These are phyloP conservation scores for Allygus modestus DNA, from an alignment of 2,888 invertebrate genomes.

Conservation along the genomic window DNA sequence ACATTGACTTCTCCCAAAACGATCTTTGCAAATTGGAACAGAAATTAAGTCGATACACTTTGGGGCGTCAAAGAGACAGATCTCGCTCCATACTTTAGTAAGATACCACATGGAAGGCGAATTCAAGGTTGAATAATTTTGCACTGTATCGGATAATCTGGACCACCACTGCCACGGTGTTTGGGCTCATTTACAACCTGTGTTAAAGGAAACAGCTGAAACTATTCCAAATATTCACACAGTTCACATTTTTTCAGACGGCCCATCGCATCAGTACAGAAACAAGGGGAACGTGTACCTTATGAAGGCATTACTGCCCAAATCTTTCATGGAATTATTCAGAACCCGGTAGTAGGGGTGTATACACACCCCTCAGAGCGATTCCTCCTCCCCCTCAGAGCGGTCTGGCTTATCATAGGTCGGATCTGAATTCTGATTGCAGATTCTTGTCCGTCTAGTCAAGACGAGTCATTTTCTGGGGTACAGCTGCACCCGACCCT, in stretches of 20 bases:
- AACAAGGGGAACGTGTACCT: background rate
- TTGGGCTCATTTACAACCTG: background rate
- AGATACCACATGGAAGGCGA: background rate
- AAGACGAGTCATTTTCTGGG: no score
- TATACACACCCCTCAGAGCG: no score
- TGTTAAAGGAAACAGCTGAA: background rate
- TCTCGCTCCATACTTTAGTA: background rate
- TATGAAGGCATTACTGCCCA: background rate
- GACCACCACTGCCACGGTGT: constrained; percentile 12
- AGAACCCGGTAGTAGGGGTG: no score
- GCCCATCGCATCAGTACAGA: background rate
- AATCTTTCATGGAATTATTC: constrained; percentile 24
- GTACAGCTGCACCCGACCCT: no score
- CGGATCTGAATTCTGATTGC: no score
- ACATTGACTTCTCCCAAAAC: constrained; percentile 27
- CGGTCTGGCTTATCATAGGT: no score
- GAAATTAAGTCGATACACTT: constrained; percentile 13
- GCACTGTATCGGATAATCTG: background rate
- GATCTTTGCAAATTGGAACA: background rate
- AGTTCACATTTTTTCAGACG: background rate
- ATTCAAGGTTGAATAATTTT: background rate
- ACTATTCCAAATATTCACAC: background rate
- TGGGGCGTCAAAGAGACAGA: background rate
- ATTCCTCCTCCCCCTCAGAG: no score
- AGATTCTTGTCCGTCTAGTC: no score